A percentile compares a stretch with the other conserved stretches of the same genome.
Evolutionary conservation across 2,113 vertebrate genomes (phyloP).

Genomic region (Hepsetus odoe): DNA sequence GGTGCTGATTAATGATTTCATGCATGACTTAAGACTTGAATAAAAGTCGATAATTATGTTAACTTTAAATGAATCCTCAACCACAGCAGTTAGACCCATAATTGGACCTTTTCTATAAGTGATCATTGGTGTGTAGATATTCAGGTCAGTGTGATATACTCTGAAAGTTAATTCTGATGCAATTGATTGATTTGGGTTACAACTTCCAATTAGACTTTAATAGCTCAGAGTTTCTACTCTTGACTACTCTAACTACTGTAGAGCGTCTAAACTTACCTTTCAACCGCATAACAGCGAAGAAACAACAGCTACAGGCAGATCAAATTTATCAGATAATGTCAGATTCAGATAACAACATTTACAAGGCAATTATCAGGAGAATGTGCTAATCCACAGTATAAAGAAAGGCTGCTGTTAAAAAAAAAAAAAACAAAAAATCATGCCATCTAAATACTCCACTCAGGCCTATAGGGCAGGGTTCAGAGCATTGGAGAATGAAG

Average conservation of each 20-base stretch:
- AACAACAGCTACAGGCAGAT: background rate
- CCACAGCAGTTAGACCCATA: constrained; percentile 4
- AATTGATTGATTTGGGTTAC: background rate
- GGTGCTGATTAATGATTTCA: constrained; percentile 39
- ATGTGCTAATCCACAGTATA: background rate
- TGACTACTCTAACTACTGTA: too few relatives aligned
- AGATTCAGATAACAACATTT: background rate
- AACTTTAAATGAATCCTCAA: constrained; percentile 24
- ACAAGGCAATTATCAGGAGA: background rate
- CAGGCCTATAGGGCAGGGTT: background rate
- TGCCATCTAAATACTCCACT: background rate
- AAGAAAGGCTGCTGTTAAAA: background rate
- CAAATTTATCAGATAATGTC: background rate
- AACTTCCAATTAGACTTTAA: background rate
- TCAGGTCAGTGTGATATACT: background rate
- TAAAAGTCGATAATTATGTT: constrained; percentile 37
- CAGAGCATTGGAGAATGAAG: constrained; percentile 1
- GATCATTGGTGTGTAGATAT: constrained; percentile 10
- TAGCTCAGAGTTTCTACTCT: background rate
- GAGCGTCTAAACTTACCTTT: too few relatives aligned
- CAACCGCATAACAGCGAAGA: background rate
- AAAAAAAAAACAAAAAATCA: too few relatives aligned
- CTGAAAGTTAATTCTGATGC: background rate
- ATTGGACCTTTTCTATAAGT: constrained; percentile 16
- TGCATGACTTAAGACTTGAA: constrained; percentile 29